Conservation (phyloP, 92 coral and sea anemone species). For the Palythoa grandiflora region DNA sequence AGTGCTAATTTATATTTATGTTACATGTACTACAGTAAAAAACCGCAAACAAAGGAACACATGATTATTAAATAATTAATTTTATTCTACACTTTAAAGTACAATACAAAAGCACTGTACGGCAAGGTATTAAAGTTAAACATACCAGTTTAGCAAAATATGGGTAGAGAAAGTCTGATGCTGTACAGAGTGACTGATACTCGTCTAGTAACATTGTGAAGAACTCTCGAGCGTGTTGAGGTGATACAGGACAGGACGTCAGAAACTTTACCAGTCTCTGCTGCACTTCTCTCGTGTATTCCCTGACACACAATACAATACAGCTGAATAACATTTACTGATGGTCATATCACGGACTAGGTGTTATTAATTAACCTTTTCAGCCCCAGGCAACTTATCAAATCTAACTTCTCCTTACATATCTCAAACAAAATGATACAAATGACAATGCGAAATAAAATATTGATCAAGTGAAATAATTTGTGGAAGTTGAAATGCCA, state of each 20-base stretch:
- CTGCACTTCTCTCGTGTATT: slow-evolving; percentile 75
- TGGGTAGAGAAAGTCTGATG: slow-evolving; percentile 77
- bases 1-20: too few species aligned
- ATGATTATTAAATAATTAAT: neutral
- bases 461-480: too few species aligned
- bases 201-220: slow-evolving; percentile 81
- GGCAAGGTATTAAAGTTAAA: neutral
- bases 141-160: slow-evolving; percentile 79
- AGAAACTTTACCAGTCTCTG: slow-evolving; percentile 73
- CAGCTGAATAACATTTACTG: neutral
- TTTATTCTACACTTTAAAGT: neutral
- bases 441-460: too few species aligned
- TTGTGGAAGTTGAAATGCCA: too few species aligned
- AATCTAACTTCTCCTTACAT: too few species aligned
- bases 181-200: slow-evolving; percentile 82
- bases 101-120: neutral
- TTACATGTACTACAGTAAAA: too few species aligned
- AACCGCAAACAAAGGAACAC: neutral
- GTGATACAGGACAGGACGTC: slow-evolving; percentile 70
- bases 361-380: neutral
- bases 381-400: too few species aligned
- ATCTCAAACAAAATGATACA: too few species aligned
- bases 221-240: slow-evolving; percentile 79
- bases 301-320: slow-evolving; percentile 53
- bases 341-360: neutral